phyloP scores from a whole-genome alignment of 2,113 vertebrate genomes.

The Crypturellus undulatus region DNA sequence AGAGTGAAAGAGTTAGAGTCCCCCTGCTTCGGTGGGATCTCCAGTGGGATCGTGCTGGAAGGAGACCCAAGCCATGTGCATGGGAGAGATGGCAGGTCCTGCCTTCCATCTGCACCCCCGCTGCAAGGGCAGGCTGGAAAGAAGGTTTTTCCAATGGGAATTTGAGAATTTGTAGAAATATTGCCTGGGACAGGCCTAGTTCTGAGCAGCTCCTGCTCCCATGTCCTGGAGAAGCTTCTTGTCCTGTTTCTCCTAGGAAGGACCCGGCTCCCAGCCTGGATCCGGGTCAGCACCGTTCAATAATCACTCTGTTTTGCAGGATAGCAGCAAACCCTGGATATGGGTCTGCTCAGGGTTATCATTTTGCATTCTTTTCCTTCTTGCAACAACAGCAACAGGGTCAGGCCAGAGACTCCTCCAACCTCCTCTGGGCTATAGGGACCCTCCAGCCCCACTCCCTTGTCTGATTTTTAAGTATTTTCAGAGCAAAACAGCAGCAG shows the following conservation, averaged over 20 bases:
- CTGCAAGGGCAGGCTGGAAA: background rate
- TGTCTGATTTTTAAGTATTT: background rate
- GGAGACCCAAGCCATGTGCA: background rate
- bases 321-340: background rate
- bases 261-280: background rate
- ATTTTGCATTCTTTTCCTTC: background rate
- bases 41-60: background rate
- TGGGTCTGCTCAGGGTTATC: background rate
- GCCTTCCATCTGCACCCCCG: background rate
- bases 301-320: background rate
- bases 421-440: background rate
- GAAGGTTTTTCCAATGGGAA: background rate
- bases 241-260: background rate
- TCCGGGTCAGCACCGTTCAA: background rate
- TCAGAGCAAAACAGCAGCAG: background rate
- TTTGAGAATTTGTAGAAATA: background rate
- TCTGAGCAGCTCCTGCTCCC: background rate
- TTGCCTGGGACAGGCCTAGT: background rate
- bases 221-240: too few species aligned
- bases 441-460: background rate
- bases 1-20: background rate
- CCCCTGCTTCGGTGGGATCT: background rate
- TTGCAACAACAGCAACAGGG: background rate
- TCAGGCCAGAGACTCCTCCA: accelerated
- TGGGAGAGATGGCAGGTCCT: background rate